Evolutionary conservation across 2,888 invertebrate species (phyloP), one percentile per base, ranked within the genome.

Genomic region (Chamaedrilus cognettii): DNA sequence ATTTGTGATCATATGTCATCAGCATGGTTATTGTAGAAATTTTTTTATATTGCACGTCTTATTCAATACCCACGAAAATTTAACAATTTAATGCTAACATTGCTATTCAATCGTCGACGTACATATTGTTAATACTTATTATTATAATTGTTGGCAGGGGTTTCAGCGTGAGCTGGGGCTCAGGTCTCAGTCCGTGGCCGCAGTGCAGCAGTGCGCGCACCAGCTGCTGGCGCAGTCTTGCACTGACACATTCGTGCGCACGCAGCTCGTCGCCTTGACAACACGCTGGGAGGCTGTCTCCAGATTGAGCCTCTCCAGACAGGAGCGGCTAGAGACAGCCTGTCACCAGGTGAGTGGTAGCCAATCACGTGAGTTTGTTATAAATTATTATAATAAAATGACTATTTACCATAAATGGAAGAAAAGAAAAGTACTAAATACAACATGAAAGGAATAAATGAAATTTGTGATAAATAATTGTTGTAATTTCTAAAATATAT

Each of bases 181-280:
- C 23, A 73, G 81, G 11, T 64, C 69, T 7, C 30, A 90, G 60
- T 96, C 96, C 83, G 92, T 96, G 90, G 90, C 92, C 72, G 93
- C 93, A 1, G 95, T 98, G 0, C 89, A 92, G 75, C 91, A 91
- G 81, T 95, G 95, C 0, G 96, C 96, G 23, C 89, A 90, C 65
- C 96, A 96, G 73, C 86, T 98, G 59, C 91, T 95, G 82, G 88
- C 89, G 1, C 83, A 88, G 4, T 86, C 88, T 0, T 90, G 90
- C 26, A 83, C 82, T 63, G 91, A 93, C 77, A 91, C 91, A 0
- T 85, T 87, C 2, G 91, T 94, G 67, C 87, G 89, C 62, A 85
- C 87, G 5, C 93, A 95, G 79, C 87, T 97, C 68, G 87, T 88
- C 49, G 93, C 95, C 77, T 86, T 98, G 64, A 90, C 91, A 74